Base-by-base conservation (phyloP, 2,113 vertebrate genomes). In the Hirundichthys speculiger region DNA sequence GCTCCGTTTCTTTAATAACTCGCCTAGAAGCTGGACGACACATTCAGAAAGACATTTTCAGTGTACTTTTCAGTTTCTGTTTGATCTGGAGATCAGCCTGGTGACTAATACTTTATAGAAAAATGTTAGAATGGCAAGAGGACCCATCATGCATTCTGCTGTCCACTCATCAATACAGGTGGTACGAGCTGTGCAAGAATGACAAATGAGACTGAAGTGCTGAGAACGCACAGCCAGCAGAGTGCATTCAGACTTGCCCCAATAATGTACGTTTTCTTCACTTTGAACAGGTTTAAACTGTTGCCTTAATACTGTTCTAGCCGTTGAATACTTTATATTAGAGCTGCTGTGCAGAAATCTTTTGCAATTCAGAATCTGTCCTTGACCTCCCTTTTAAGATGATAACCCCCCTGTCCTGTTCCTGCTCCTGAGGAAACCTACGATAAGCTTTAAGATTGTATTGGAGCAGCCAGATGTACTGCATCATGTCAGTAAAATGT, bases 361-460 rank as follows among this genome's bases (percentile, higher is more conserved):
- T 54, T 77, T 75, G 65, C 27, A 51, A 56, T 21, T 48, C 41
- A 58, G 67, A 65, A 22, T 39, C 50, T 69, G 72, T 75, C 50
- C 56, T n/a, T n/a, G n/a, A 71, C n/a, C 51, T 39, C 40, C 38
- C 79, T 66, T 77, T 54, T 55, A 27, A 45, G 54, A 56, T 0
- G n/a, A 5, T 58, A 73, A 68, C 13, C 52, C 55, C 66, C 14
- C 43, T 71, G 73, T 49, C 73, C 63, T 41, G n/a, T 49, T 46
- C 49, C 69, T 78, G 70, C 73, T 64, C 59, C 75, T 69, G 41
- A 65, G 76, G 69, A 82, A 67, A 84, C 67, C 73, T 53, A 73
- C n/a, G n/a, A n/a, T 77, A 85, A 90, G 88, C 88, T 91, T 91
- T 90, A 88, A 87, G 83, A 83, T 69, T 83, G 82, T 77, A 70